Conservation (phyloP, 1,140 invertebrate genomes). For the Sesamia nonagrioides region DNA sequence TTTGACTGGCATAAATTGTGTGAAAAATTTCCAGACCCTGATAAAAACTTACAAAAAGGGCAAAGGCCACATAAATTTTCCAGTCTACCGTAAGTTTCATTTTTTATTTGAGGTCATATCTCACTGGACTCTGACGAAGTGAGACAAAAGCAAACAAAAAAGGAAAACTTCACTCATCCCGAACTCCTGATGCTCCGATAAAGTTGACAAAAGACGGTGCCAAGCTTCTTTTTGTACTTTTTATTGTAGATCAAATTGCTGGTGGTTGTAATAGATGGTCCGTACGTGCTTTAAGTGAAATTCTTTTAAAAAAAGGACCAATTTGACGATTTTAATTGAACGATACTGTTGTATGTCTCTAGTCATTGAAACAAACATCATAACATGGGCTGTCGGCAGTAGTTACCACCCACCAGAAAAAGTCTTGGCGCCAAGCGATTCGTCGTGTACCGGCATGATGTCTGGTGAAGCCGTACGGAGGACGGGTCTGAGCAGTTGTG, state of each 20-base stretch:
- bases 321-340: background rate
- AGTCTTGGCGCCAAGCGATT: no score
- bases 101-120: slow-evolving; percentile 30
- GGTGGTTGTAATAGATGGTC: background rate
- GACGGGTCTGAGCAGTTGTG: no score
- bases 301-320: background rate
- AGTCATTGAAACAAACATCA: no score
- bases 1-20: background rate
- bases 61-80: background rate
- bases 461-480: no score
- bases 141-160: slow-evolving; percentile 8
- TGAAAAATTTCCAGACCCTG: background rate
- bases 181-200: slow-evolving; percentile 2
- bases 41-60: slow-evolving; percentile 1
- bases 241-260: slow-evolving; percentile 7
- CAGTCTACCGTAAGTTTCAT: slow-evolving; percentile 9
- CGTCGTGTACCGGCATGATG: no score
- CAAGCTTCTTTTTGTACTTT: background rate
- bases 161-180: slow-evolving; percentile 10
- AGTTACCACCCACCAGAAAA: no score
- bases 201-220: slow-evolving; percentile 37
- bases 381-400: no score
- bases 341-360: no score
- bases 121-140: background rate
- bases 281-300: background rate